Conservation (phyloP, 1,140 invertebrate species). For the Drosophila lowei region DNA sequence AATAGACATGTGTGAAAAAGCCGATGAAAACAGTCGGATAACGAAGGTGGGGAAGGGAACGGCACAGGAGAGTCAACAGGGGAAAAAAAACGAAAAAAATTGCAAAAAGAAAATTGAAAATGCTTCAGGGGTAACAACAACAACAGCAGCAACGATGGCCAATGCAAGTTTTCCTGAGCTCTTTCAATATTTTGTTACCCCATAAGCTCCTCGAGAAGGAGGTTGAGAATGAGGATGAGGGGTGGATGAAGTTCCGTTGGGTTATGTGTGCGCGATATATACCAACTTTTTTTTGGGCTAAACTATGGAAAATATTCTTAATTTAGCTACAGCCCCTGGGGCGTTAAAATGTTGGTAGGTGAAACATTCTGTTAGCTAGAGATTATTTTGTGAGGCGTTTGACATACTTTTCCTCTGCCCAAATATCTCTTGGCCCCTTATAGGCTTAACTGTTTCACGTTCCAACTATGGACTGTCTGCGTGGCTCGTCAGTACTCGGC, state of each 20-base stretch:
- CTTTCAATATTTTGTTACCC: slow-evolving; percentile 1
- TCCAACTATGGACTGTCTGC: no score
- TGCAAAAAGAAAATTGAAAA: slow-evolving; percentile 32
- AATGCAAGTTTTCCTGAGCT: slow-evolving; percentile 15
- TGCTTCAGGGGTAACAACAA: slow-evolving; percentile 11
- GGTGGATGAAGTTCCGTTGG: not conserved
- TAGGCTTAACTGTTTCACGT: no score
- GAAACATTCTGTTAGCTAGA: no score
- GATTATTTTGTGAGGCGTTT: no score
- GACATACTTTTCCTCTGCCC: no score
- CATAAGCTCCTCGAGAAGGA: slow-evolving; percentile 3
- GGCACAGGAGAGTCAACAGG: not conserved
- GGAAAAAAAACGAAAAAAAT: slow-evolving; percentile 4
- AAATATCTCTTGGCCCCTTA: no score
- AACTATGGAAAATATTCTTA: no score
- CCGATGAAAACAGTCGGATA: slow-evolving; percentile 14
- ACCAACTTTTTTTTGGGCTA: no score
- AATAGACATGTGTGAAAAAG: slow-evolving; percentile 49
- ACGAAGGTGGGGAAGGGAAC: not conserved
- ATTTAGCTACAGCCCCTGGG: no score
- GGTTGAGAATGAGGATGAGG: not conserved
- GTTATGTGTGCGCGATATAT: not conserved
- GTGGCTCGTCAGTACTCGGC: no score
- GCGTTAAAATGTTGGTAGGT: no score
- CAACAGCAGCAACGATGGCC: not conserved